Conservation (phyloP, 2,113 vertebrate genomes). For the Candoia aspera region DNA sequence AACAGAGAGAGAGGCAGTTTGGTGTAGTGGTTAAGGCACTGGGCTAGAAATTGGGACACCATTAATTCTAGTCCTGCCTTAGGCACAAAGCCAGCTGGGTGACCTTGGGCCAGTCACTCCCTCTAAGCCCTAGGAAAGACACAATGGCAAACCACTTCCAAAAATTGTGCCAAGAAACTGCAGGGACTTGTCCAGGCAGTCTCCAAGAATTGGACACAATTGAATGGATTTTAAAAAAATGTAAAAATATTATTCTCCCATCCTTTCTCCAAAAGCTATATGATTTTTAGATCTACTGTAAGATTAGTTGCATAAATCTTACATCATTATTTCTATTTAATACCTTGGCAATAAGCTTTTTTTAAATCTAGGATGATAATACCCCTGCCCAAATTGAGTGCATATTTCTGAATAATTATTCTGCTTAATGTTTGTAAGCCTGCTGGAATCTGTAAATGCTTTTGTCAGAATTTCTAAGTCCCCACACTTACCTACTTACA, state of each 20-base stretch:
- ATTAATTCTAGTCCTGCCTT: too few relatives aligned
- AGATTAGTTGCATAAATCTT: not conserved
- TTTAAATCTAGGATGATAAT: not conserved
- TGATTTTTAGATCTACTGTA: not conserved
- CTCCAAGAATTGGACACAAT: too few relatives aligned
- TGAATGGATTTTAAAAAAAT: too few relatives aligned
- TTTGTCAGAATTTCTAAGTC: not conserved
- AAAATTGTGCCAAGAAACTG: too few relatives aligned
- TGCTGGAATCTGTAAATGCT: not conserved
- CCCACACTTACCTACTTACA: not conserved
- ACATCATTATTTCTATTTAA: not conserved
- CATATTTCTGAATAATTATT: slow-evolving; percentile 7
- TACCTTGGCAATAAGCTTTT: not conserved
- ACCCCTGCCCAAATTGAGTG: not conserved
- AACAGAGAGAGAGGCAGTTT: too few relatives aligned
- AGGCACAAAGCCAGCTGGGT: too few relatives aligned
- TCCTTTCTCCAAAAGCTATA: not conserved
- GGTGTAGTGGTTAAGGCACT: too few relatives aligned
- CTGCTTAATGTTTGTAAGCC: not conserved
- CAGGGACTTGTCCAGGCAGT: too few relatives aligned
- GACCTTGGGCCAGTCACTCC: too few relatives aligned
- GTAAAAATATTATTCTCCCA: not conserved
- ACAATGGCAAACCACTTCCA: too few relatives aligned
- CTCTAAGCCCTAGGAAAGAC: too few relatives aligned
- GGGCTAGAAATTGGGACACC: too few relatives aligned